Base-by-base conservation (phyloP, 2,113 vertebrate genomes). In the Prinia subflava region DNA sequence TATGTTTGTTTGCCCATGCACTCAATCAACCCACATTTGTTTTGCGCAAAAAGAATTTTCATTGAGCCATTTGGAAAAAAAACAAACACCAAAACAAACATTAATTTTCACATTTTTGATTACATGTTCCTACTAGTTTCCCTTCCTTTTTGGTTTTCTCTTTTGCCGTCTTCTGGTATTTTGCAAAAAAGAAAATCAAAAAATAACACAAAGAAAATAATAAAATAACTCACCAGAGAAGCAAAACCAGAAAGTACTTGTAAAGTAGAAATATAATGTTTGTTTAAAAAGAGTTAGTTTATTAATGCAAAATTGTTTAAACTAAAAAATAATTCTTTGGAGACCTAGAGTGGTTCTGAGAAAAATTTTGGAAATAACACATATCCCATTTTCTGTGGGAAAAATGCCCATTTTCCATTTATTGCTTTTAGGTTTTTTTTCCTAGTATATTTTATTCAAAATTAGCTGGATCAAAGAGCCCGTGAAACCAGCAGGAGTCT, bases 391-490 rank as follows among this genome's bases (percentile, higher is more conserved):
- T 91, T 89, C 74, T 83, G 27, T 18, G 68, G 89, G 57, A 89
- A 88, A 92, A 93, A 79, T 37, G 56, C 31, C 57, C 31, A 25
- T 84, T 85, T 93, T 96, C 70, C 49, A 71, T 71, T 63, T 70
- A 82, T 27, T 70, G 50, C 42, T 91, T 37, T 46, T 24, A 78
- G 24, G 12, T 5, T 4, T 68, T 68, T 78, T 75, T 82, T 50
- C 63, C 62, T n/a, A 35, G 35, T 39, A 30, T 86, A 74, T 83
- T 94, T 94, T 88, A 92, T 53, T 80, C 88, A 90, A 87, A 95
- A 76, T 73, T 8, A 67, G 22, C 49, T 84, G 5, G 7, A 87
- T 93, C 70, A 95, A 92, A 95, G 37, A 90, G n/a, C 50, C 79
- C 63, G 49, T 35, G 75, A 93, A 95, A 86, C 30, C 76, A 93